A percentile compares a stretch with the other conserved stretches of the same genome.
Evolutionary conservation across 2,888 invertebrate genomes (phyloP).

Genomic region (Steinernema carpocapsae): DNA sequence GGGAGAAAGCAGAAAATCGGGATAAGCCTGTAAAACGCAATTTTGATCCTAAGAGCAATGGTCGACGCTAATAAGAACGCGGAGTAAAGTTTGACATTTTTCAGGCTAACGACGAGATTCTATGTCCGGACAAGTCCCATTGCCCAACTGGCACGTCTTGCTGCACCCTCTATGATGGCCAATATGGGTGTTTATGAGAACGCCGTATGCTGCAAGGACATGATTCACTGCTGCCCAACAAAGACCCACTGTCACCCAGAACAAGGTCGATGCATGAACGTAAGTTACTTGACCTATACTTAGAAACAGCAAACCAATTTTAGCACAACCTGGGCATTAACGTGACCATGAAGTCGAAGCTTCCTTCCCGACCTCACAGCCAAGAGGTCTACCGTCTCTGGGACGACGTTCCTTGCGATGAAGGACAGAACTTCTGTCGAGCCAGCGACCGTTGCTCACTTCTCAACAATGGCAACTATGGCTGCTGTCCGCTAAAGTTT

Average conservation of each 20-base stretch:
- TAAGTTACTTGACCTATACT: background rate
- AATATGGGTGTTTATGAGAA: slow-evolving; percentile 65
- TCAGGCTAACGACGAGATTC: background rate
- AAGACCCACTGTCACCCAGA: slow-evolving; percentile 46
- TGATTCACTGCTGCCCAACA: slow-evolving; percentile 65
- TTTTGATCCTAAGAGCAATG: too few relatives aligned
- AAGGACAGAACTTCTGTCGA: background rate
- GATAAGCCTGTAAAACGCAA: background rate
- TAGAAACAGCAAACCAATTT: background rate
- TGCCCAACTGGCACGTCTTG: slow-evolving; percentile 33
- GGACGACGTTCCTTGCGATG: background rate
- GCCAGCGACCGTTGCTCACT: background rate
- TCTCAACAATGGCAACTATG: background rate
- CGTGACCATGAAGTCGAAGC: background rate
- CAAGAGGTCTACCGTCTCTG: background rate
- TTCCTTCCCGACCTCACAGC: background rate
- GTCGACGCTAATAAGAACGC: too few relatives aligned
- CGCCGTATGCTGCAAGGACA: slow-evolving; percentile 67
- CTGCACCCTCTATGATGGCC: slow-evolving; percentile 27
- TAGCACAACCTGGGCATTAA: background rate
- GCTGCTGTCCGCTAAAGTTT: background rate
- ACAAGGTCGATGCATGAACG: slow-evolving; percentile 14
- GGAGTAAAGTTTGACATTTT: too few relatives aligned
- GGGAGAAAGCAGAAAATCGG: background rate
- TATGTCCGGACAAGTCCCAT: background rate